Conservation (phyloP, 2,888 invertebrate species). For the Synergus itoensis region DNA sequence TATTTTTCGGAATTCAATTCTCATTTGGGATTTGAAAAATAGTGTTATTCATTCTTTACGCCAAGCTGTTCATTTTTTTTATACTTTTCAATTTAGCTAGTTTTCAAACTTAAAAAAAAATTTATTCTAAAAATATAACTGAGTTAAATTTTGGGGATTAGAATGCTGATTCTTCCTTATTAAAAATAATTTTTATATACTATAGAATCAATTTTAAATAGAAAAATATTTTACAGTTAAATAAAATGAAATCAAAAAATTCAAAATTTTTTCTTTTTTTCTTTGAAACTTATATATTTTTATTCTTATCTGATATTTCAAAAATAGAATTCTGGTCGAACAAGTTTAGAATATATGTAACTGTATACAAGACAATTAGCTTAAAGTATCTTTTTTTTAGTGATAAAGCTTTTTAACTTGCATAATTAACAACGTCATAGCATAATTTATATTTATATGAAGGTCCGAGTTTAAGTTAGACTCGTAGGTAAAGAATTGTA, state of each 20-base stretch:
- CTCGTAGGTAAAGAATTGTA: conserved; percentile 8
- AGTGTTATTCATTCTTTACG: background rate
- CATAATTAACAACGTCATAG: background rate
- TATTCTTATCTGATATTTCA: conserved; percentile 13
- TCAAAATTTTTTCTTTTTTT: background rate
- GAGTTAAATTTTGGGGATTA: background rate
- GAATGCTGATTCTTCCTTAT: background rate
- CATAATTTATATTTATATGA: conserved; percentile 9
- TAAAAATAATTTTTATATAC: background rate
- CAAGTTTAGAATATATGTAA: background rate
- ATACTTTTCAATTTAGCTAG: too few species aligned
- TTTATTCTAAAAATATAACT: background rate
- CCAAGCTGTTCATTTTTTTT: background rate
- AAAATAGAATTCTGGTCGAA: conserved; percentile 22
- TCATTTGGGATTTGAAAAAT: background rate
- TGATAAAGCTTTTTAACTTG: conserved; percentile 16
- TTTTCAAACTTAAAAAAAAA: background rate
- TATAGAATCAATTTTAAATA: too few species aligned
- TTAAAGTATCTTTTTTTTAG: background rate
- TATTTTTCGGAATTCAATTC: background rate
- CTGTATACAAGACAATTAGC: background rate
- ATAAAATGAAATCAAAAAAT: background rate
- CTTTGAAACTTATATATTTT: background rate
- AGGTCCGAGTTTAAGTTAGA: conserved; percentile 30
- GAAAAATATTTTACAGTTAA: background rate